A percentile compares a stretch with the other conserved stretches of the same genome.
Evolutionary conservation across 2,888 invertebrate genomes (phyloP).

Genomic region (Tuta absoluta): DNA sequence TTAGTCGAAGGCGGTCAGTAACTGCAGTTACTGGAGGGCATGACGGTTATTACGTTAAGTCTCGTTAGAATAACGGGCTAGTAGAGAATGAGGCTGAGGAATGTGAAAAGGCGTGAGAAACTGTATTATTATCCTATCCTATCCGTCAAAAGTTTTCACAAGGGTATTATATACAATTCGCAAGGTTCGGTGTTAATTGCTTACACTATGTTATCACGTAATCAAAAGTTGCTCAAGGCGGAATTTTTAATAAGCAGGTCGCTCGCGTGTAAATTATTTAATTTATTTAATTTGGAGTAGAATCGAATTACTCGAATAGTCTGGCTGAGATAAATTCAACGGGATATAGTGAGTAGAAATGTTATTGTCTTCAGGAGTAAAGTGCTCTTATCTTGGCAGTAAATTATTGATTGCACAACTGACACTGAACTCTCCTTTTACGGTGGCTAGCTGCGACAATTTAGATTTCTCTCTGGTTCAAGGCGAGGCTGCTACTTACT

Average conservation of each 20-base stretch:
- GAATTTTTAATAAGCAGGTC: constrained; percentile 27
- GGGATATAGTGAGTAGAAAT: constrained; percentile 27
- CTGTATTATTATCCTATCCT: constrained; percentile 19
- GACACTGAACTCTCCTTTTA: constrained; percentile 46
- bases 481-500: constrained; percentile 3
- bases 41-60: constrained; percentile 22
- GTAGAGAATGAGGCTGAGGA: constrained; percentile 22
- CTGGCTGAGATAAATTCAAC: constrained; percentile 28
- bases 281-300: constrained; percentile 24
- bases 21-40: constrained; percentile 7
- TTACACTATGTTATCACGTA: not conserved
- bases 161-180: not conserved
- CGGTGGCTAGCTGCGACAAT: not conserved
- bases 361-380: not conserved
- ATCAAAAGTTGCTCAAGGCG: constrained; percentile 12
- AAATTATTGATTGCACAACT: constrained; percentile 26
- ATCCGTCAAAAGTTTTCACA: not conserved
- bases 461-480: constrained; percentile 38
- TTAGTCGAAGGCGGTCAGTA: constrained; percentile 8
- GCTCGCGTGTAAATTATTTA: constrained; percentile 33
- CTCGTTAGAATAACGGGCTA: constrained; percentile 23
- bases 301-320: constrained; percentile 6
- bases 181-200: constrained; percentile 2
- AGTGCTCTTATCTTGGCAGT: not conserved
- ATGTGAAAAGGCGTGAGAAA: constrained; percentile 25